phyloP scores from a whole-genome alignment of 2,888 invertebrate species.

The Hydrotaea diabolus region DNA sequence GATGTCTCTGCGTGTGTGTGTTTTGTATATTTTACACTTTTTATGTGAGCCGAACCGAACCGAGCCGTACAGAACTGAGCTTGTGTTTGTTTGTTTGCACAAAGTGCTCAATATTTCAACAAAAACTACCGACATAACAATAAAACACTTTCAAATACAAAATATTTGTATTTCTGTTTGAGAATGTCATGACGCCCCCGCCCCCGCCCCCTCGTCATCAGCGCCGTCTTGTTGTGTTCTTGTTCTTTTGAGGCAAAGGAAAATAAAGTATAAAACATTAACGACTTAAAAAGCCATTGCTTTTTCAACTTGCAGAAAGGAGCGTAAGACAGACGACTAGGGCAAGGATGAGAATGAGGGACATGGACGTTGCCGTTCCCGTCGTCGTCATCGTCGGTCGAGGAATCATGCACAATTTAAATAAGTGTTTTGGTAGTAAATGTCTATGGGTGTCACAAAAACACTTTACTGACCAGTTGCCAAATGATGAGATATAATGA shows the following conservation, averaged over 20 bases:
- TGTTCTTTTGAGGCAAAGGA: neutral
- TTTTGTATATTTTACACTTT: slow-evolving; percentile 38
- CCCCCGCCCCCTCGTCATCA: neutral
- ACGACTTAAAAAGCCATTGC: slow-evolving; percentile 33
- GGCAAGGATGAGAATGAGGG: neutral
- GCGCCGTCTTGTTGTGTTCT: neutral
- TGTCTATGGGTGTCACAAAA: slow-evolving; percentile 51
- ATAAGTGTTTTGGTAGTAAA: slow-evolving; percentile 40
- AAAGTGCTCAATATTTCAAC: slow-evolving; percentile 53
- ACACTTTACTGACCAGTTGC: slow-evolving; percentile 64
- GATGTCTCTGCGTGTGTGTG: neutral
- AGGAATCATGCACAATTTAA: slow-evolving; percentile 31
- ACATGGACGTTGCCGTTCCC: neutral
- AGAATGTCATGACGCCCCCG: neutral
- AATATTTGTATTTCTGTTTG: neutral
- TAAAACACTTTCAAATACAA: slow-evolving; percentile 19
- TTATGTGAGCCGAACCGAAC: neutral
- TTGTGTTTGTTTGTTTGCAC: neutral
- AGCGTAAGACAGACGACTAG: neutral
- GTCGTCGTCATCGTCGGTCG: neutral
- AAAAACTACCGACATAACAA: slow-evolving; percentile 43
- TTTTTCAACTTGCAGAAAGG: slow-evolving; percentile 22
- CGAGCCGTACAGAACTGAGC: too few relatives aligned
- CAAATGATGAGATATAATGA: slow-evolving; percentile 57
- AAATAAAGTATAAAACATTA: slow-evolving; percentile 30